Conservation (phyloP, 2,888 invertebrate genomes). For the Phyto melanocephala region DNA sequence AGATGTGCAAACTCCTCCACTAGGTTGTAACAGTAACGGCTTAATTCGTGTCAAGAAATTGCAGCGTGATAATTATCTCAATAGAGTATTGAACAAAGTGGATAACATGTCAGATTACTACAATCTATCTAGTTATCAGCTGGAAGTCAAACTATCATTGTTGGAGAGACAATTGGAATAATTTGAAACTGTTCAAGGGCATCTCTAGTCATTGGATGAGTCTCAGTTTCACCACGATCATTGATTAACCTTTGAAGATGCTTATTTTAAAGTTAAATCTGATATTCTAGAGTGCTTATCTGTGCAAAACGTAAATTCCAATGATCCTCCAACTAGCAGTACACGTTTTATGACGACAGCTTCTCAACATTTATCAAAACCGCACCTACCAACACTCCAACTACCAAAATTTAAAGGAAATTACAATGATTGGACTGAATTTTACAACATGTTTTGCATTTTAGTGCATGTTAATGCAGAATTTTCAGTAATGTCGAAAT, state of each 20-base stretch:
- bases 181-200: slow-evolving; percentile 1
- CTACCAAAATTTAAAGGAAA: slow-evolving; percentile 53
- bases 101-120: background rate
- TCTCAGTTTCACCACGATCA: background rate
- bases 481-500: background rate
- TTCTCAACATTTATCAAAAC: background rate
- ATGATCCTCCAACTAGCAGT: background rate
- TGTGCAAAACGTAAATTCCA: background rate
- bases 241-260: background rate
- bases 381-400: slow-evolving; percentile 42
- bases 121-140: background rate
- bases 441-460: slow-evolving; percentile 52
- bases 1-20: background rate
- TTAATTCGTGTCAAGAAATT: background rate
- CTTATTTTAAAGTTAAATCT: slow-evolving; percentile 18
- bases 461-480: slow-evolving; percentile 14
- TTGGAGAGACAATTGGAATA: slow-evolving; percentile 19
- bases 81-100: background rate
- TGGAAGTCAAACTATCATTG: slow-evolving; percentile 16
- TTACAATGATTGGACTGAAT: slow-evolving; percentile 48
- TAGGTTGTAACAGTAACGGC: background rate
- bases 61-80: background rate
- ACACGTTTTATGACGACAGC: background rate
- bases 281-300: slow-evolving; percentile 11
- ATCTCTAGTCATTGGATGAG: slow-evolving; percentile 16